phyloP scores from a whole-genome alignment of 2,888 invertebrate species.

The Blastobasis lacticolella region DNA sequence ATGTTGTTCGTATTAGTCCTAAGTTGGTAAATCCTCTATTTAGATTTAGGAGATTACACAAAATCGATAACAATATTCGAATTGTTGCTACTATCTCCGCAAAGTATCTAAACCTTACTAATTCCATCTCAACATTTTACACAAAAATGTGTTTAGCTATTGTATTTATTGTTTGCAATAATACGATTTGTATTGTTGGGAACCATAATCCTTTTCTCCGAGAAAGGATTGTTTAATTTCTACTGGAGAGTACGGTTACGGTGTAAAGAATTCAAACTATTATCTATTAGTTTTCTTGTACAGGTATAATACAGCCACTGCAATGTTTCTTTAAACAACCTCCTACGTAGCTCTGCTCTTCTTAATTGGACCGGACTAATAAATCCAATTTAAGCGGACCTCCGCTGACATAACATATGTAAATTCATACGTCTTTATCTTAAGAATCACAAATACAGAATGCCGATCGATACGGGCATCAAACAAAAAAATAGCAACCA shows the following conservation, averaged over 20 bases:
- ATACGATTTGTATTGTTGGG: slow-evolving; percentile 54
- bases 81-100: slow-evolving; percentile 40
- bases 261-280: slow-evolving; percentile 2
- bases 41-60: too few species aligned
- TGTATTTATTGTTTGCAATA: slow-evolving; percentile 49
- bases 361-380: slow-evolving; percentile 61
- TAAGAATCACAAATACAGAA: slow-evolving; percentile 63
- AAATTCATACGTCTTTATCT: slow-evolving; percentile 72
- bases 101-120: slow-evolving; percentile 40
- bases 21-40: too few species aligned
- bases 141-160: slow-evolving; percentile 46
- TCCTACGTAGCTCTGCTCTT: slow-evolving; percentile 50
- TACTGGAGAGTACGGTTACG: slow-evolving; percentile 2
- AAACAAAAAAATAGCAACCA: slow-evolving; percentile 39
- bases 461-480: slow-evolving; percentile 49
- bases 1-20: too few species aligned
- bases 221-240: slow-evolving; percentile 39
- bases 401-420: slow-evolving; percentile 71
- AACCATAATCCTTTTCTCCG: slow-evolving; percentile 43
- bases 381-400: slow-evolving; percentile 73
- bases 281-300: neutral
- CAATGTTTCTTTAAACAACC: slow-evolving; percentile 23
- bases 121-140: slow-evolving; percentile 34
- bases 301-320: neutral
- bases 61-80: slow-evolving; percentile 4